Conservation (phyloP, 2,888 invertebrate species). For the Agrilus biguttatus region DNA sequence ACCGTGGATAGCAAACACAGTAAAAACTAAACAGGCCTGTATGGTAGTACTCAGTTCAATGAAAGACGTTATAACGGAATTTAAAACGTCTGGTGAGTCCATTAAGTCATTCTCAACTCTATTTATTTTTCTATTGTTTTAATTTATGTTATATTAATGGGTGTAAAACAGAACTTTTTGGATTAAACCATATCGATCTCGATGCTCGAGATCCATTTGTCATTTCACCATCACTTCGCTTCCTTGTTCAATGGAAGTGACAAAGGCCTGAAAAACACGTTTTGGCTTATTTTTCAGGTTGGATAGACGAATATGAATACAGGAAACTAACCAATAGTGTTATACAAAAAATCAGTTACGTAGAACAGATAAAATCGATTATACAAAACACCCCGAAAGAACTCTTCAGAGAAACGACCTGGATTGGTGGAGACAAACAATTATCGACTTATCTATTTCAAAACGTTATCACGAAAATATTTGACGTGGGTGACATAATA, state of each 20-base stretch:
- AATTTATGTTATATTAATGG: too few relatives aligned
- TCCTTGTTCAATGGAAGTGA: too few relatives aligned
- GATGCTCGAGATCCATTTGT: too few relatives aligned
- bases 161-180: too few relatives aligned
- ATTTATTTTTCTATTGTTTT: too few relatives aligned
- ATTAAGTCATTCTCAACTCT: background rate
- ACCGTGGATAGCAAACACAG: constrained; percentile 47
- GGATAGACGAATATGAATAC: constrained; percentile 44
- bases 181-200: too few relatives aligned
- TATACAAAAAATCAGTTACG: constrained; percentile 36
- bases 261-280: background rate
- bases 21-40: constrained; percentile 48
- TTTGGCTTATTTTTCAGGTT: constrained; percentile 24
- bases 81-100: constrained; percentile 38
- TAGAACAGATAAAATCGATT: constrained; percentile 20
- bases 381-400: constrained; percentile 37
- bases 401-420: constrained; percentile 16
- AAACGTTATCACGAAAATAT: constrained; percentile 10
- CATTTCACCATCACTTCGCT: too few relatives aligned
- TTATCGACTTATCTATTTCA: constrained; percentile 11
- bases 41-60: constrained; percentile 44
- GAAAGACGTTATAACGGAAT: constrained; percentile 36
- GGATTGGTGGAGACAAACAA: constrained; percentile 12
- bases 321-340: constrained; percentile 35
- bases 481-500: constrained; percentile 11